phyloP scores from a whole-genome alignment of 2,888 invertebrate species.

The Drosophila ustulata region DNA sequence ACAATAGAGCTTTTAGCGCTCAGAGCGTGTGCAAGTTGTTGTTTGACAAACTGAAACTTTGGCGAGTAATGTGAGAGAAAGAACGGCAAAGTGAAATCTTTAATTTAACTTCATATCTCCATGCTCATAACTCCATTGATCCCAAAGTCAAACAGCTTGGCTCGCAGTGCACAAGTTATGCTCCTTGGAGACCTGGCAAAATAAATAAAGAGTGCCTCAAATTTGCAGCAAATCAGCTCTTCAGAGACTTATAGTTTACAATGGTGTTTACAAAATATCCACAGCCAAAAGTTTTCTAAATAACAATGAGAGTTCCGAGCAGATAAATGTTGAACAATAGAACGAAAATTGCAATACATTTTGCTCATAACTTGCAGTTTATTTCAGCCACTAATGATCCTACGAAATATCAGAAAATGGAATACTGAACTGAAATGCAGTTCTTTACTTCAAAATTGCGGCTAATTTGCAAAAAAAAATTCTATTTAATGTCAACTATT shows the following conservation, averaged over 20 bases:
- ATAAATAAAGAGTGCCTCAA: not conserved
- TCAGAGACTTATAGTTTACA: not conserved
- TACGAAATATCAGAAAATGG: too few relatives aligned
- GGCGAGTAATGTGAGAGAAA: not conserved
- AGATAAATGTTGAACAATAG: too few relatives aligned
- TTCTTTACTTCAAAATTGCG: too few relatives aligned
- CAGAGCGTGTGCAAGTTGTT: constrained; percentile 5
- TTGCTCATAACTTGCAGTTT: too few relatives aligned
- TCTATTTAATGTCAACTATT: too few relatives aligned
- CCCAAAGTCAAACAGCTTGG: constrained; percentile 14
- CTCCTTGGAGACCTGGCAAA: not conserved
- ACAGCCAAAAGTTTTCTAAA: not conserved
- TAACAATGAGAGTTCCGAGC: too few relatives aligned
- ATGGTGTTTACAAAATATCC: not conserved
- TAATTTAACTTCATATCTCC: constrained; percentile 14
- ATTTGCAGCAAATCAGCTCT: not conserved
- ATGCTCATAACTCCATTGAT: constrained; percentile 16
- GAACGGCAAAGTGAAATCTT: constrained; percentile 4
- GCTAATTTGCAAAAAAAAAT: too few relatives aligned
- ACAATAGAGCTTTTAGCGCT: constrained; percentile 18
- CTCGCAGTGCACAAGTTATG: not conserved
- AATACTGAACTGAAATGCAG: too few relatives aligned
- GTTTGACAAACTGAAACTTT: constrained; percentile 24
- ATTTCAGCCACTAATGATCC: too few relatives aligned
- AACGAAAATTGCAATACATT: too few relatives aligned